Evolutionary conservation across 2,888 invertebrate genomes (phyloP).

Genomic region (Prosopocoilus inquinatus): DNA sequence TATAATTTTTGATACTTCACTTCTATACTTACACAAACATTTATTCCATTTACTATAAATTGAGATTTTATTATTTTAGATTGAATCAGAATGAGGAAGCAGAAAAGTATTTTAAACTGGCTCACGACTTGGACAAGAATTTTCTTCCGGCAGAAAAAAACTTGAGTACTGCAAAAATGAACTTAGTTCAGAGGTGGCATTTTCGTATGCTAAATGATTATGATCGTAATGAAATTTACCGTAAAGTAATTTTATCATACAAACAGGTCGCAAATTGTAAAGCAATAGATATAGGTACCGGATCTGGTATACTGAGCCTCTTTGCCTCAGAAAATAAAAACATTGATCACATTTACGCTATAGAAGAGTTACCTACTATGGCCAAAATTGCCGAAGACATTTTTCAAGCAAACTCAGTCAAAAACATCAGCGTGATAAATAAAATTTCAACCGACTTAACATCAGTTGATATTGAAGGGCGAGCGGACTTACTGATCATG

Average conservation of each 20-base stretch:
- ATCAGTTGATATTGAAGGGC: slow-evolving; percentile 4
- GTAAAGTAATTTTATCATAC: slow-evolving; percentile 58
- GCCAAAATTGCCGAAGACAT: slow-evolving; percentile 60
- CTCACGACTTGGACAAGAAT: slow-evolving; percentile 27
- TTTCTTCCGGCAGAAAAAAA: slow-evolving; percentile 56
- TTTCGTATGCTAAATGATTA: slow-evolving; percentile 79
- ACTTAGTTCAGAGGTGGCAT: slow-evolving; percentile 76
- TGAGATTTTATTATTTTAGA: slow-evolving; percentile 29
- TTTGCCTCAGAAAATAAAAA: slow-evolving; percentile 54
- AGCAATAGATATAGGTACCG: slow-evolving; percentile 72
- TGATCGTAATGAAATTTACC: slow-evolving; percentile 65
- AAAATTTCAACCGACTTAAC: slow-evolving; percentile 53
- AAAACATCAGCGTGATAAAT: slow-evolving; percentile 54
- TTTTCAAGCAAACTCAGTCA: slow-evolving; percentile 51
- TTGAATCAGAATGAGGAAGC: slow-evolving; percentile 38
- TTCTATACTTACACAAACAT: neutral
- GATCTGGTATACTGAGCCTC: slow-evolving; percentile 72
- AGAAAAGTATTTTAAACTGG: slow-evolving; percentile 37
- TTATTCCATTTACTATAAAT: neutral
- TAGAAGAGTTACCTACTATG: slow-evolving; percentile 68
- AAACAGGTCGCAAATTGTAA: slow-evolving; percentile 53
- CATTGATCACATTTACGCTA: slow-evolving; percentile 60
- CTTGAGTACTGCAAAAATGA: slow-evolving; percentile 65
- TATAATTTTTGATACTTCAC: neutral
- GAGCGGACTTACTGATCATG: slow-evolving; percentile 59